Conservation (phyloP, 2,797 vertebrate species). For the Typhlichthys eigenmanni region DNA sequence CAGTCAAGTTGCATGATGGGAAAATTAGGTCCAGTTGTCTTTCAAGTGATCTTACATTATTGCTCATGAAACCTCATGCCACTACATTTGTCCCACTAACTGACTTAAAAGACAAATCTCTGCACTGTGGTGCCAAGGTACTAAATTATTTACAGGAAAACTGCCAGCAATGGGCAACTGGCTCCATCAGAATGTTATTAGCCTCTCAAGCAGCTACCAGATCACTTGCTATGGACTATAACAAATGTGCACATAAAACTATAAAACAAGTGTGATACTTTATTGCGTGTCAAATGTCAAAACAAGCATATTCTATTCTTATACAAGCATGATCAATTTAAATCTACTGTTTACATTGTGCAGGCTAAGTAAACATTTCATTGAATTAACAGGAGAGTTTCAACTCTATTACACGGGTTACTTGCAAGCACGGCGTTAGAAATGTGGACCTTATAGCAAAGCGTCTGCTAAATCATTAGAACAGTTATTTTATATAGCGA, state of each 20-base stretch:
- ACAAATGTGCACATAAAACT: slow-evolving; percentile 7
- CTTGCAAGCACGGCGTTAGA: too few relatives aligned
- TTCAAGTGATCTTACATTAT: too few relatives aligned
- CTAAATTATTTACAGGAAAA: slow-evolving; percentile 26
- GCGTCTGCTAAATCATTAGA: slow-evolving; percentile 19
- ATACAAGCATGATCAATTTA: slow-evolving; percentile 15
- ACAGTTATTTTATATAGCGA: neutral
- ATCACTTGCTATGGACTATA: neutral
- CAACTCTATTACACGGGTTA: slow-evolving; percentile 8
- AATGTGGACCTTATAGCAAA: too few relatives aligned
- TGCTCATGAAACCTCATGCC: too few relatives aligned
- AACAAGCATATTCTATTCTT: neutral
- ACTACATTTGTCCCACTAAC: too few relatives aligned
- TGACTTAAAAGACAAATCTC: too few relatives aligned
- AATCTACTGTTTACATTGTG: slow-evolving; percentile 15
- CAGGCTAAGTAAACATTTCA: neutral
- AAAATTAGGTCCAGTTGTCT: too few relatives aligned
- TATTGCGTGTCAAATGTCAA: slow-evolving; percentile 33
- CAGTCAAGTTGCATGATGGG: too few relatives aligned
- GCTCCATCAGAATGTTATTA: slow-evolving; percentile 1
- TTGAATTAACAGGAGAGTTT: slow-evolving; percentile 2
- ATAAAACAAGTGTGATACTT: slow-evolving; percentile 13
- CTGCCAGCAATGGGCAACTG: neutral
- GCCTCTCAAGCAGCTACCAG: slow-evolving; percentile 2
- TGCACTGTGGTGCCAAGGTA: neutral